Evolutionary conservation across 2,113 vertebrate species (phyloP), one percentile per base, ranked within the genome.

Genomic region (Girardinichthys multiradiatus): DNA sequence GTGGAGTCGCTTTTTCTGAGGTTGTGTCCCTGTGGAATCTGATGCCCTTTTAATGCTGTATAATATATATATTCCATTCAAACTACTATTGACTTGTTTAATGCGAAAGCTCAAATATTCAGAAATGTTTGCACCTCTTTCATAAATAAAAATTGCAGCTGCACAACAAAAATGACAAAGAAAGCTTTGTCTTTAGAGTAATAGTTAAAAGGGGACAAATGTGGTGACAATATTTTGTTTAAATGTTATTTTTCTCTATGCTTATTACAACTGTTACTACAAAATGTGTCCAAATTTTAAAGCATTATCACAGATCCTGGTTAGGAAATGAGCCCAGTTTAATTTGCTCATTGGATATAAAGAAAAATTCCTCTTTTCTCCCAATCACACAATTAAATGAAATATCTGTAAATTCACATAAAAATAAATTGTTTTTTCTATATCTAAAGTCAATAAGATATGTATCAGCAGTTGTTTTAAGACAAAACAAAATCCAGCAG

Each of bases 1-100:
- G 19, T 70, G 57, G 35, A 60, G 42, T 60, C 19, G 29, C 35
- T 70, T 68, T 15, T 37, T 29, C 57, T 64, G 60, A 42, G 42
- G 48, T 10, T 54, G 7, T 11, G 24, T 24, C 24, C 24, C 0
- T n/a, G 21, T 24, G 9, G 21, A 54, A 54, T 45, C 2, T 45
- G 17, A 21, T 45, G 15, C 17, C 15, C 17, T 5, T 17, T 45
- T 45, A 6, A 5, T 6, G 42, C 42, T 45, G 7, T 54, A 54
- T 10, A 54, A n/a, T n/a, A n/a, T 24, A n/a, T 54, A 54, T 2
- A n/a, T n/a, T 10, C 2, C 42, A n/a, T n/a, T n/a, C n/a, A n/a
- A n/a, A n/a, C 17, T 15, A 19, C 19, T 45, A 17, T 4, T 45
- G 7, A 6, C 42, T 2, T 4, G 4, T 45, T 45, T 45, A 45